Base-by-base conservation (phyloP, 2,888 invertebrate species). In the Amorpha juglandis region DNA sequence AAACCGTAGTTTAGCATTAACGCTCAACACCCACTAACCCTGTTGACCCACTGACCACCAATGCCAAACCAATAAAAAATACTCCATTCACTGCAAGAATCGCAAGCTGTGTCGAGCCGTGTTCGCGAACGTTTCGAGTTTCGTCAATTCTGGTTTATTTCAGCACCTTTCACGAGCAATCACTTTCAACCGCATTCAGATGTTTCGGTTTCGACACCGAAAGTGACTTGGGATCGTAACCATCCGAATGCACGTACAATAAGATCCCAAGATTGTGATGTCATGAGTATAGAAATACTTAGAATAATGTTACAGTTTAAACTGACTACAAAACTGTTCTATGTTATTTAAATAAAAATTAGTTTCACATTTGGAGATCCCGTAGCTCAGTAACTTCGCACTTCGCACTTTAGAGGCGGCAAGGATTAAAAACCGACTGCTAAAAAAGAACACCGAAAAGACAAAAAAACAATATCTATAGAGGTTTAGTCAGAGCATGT, bases 121-220 rank as follows among this genome's bases (percentile, higher is more conserved):
- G 11, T 58, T 38, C 53, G 45, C 14, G 16, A 48, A 35, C 38
- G 16, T 38, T 55, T 0, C 55, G 16, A 38, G 27, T 27, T 27
- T 27, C 27, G 27, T 3, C 27, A 19, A 58, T n/a, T n/a, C 38
- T 42, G 19, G 58, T 58, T 16, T 11, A 16, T 55, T 58, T 58
- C 42, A 58, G 58, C 19, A 12, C 58, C 58, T 58, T 58, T 58
- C 58, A 58, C 58, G 38, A n/a, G 19, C 58, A 19, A 19, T 58
- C 58, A 58, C 58, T 38, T 58, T 58, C 58, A 58, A 63, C 7
- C 35, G 45, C 51, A 27, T 12, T 42, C 47, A 16, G 33, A 47
- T 55, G 45, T 45, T 64, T 58, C 12, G n/a, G 50, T 50, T 50
- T 19, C 50, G 19, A 50, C 50, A 50, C 16, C 50, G 50, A 50